Evolutionary conservation across 1,140 invertebrate genomes (phyloP).

Genomic region (Rhagoletis pomonella): DNA sequence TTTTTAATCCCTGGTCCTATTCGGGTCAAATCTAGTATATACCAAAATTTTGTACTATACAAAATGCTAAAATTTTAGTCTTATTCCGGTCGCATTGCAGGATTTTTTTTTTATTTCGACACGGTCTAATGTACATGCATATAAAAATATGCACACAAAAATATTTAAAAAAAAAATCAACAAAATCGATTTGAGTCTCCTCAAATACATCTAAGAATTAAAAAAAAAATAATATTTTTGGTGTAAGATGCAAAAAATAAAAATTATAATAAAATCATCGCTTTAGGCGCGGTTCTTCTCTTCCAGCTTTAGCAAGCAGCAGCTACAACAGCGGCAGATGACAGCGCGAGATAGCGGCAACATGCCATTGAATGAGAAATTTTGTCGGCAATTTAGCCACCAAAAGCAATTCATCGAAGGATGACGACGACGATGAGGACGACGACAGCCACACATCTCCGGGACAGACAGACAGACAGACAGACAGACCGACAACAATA

Average conservation of each 20-base stretch:
- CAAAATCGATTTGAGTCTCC: neutral
- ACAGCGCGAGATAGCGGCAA: slow-evolving; percentile 40
- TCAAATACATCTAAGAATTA: neutral
- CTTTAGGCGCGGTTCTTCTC: slow-evolving; percentile 27
- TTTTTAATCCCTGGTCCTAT: no score
- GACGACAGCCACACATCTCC: slow-evolving; percentile 51
- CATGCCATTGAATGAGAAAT: neutral
- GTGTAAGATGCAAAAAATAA: slow-evolving; percentile 4
- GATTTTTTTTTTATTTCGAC: no score
- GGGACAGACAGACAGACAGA: neutral
- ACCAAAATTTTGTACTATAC: neutral
- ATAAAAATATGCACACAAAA: neutral
- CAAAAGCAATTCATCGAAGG: slow-evolving; percentile 36
- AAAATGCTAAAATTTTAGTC: neutral
- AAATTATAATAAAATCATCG: slow-evolving; percentile 49
- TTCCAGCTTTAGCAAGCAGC: slow-evolving; percentile 20
- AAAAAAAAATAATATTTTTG: neutral
- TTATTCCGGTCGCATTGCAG: no score
- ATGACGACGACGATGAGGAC: slow-evolving; percentile 14
- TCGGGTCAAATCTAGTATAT: neutral
- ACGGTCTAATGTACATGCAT: no score
- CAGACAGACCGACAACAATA: slow-evolving; percentile 54
- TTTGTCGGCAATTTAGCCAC: neutral
- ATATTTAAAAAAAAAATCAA: neutral
- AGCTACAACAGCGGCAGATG: slow-evolving; percentile 49